These are phyloP conservation scores for Calameuta idolon DNA, from an alignment of 2,888 invertebrate species.

Conservation along the genomic window DNA sequence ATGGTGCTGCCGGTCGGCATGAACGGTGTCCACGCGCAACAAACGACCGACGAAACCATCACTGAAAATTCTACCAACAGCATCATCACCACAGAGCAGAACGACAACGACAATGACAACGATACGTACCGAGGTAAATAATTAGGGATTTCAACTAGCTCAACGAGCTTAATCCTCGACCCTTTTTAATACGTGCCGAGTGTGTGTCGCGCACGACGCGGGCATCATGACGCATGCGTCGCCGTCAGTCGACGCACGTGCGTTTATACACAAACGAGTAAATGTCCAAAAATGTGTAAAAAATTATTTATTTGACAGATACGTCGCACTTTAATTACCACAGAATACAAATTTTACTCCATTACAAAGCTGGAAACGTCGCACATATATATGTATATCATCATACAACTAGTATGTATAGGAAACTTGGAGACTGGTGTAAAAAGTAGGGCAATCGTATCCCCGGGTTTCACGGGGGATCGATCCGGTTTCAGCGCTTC, in stretches of 20 bases:
- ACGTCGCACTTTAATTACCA: not conserved
- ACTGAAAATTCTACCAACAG: conserved; percentile 36
- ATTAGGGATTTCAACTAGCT: conserved; percentile 34
- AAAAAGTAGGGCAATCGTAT: not conserved
- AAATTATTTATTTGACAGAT: not conserved
- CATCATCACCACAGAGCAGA: conserved; percentile 20
- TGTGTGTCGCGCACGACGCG: not conserved
- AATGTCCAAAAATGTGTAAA: not conserved
- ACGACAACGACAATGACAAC: conserved; percentile 36
- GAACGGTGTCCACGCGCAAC: conserved; percentile 25
- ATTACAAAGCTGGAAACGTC: not conserved
- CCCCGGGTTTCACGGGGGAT: not conserved
- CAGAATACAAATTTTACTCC: not conserved
- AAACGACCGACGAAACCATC: conserved; percentile 18
- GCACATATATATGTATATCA: not conserved
- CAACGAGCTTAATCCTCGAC: conserved; percentile 30
- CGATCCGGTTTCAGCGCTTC: not conserved
- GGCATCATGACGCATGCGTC: not conserved
- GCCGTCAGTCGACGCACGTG: not conserved
- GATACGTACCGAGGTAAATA: conserved; percentile 53
- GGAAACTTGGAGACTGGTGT: not conserved
- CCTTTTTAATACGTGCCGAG: not conserved
- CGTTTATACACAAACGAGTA: not conserved
- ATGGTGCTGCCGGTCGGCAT: conserved; percentile 33
- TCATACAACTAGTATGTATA: not conserved